Percentiles rank a stretch among this genome's conserved stretches.
Evolutionary conservation across 1,140 invertebrate genomes (phyloP).

Genomic region (Dendroctonus ponderosae): DNA sequence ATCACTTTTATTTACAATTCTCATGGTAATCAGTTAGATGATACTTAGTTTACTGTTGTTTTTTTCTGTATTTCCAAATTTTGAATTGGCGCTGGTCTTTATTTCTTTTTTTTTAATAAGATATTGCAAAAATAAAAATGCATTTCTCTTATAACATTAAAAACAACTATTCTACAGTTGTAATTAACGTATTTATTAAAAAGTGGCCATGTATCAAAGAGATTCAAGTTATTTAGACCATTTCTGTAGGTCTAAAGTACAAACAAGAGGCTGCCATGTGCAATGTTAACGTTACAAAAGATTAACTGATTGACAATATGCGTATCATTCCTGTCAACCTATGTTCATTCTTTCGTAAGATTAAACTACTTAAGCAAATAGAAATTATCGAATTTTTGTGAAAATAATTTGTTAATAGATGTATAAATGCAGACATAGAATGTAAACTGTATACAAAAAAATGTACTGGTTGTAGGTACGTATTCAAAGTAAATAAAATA

Average conservation of each 20-base stretch:
- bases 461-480: slow-evolving; percentile 42
- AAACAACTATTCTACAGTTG: too few species aligned
- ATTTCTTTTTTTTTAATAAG: too few species aligned
- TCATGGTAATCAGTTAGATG: too few species aligned
- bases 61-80: too few species aligned
- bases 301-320: slow-evolving; percentile 27
- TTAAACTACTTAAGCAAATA: too few species aligned
- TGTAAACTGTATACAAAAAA: slow-evolving; percentile 43
- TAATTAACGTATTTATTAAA: slow-evolving; percentile 3
- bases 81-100: too few species aligned
- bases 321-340: slow-evolving; percentile 15
- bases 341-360: slow-evolving; percentile 9
- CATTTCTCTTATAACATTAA: too few species aligned
- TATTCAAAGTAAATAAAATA: slow-evolving; percentile 38
- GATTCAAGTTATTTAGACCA: slow-evolving; percentile 16
- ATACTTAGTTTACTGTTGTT: too few species aligned
- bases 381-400: slow-evolving; percentile 27
- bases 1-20: too few species aligned
- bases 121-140: too few species aligned
- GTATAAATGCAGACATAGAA: slow-evolving; percentile 30
- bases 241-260: slow-evolving; percentile 39
- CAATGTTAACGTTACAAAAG: slow-evolving; percentile 38
- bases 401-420: slow-evolving; percentile 37
- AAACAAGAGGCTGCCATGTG: slow-evolving; percentile 42
- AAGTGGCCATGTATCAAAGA: slow-evolving; percentile 15